Base-by-base conservation (phyloP, 2,888 invertebrate species). In the Amphipyra berbera region DNA sequence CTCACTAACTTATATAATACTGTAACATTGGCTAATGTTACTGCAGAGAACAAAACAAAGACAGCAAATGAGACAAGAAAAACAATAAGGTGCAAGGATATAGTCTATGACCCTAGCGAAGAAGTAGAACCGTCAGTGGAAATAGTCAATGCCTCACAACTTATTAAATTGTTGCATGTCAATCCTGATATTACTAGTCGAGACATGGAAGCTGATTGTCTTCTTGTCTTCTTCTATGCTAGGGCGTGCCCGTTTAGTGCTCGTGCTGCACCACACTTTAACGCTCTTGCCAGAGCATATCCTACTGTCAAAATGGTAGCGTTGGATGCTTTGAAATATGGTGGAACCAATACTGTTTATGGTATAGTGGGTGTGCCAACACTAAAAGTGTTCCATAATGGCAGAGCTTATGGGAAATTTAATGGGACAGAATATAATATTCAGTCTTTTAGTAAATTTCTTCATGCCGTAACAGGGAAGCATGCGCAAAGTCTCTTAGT, bases 351-450 rank as follows among this genome's bases (percentile, higher is more conserved):
- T 91, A 97, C 98, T 0, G 98, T 98, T 79, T 98, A 98, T 90
- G 98, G 98, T 9, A 97, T 98, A 62, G 97, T 98, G 8, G 98
- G 98, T 14, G 97, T 99, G 41, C 99, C 99, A 7, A 98, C 98
- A 3, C 87, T 98, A 37, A 96, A 98, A 93, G 95, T 99, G 70
- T 98, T 99, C 82, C 98, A 98, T 82, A 98, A 98, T 89, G 98
- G 98, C 0, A 95, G 97, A 73, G 97, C 98, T 0, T 96, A 98
- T 30, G 97, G 97, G 0, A 97, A 98, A 92, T 98, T 97, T 85
- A 98, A 98, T 93, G 97, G 96, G 27, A 96, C 97, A 9, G 96
- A 97, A 65, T 97, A 98, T 70, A 97, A 97, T 6, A 95, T 98
- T 44, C 96, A 97, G 67, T 96, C 96, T 56, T 97, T 98, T 82